A percentile compares a stretch with the other conserved stretches of the same genome.
Conservation (phyloP, 2,888 invertebrate species). For the Trachelus troglodyta region DNA sequence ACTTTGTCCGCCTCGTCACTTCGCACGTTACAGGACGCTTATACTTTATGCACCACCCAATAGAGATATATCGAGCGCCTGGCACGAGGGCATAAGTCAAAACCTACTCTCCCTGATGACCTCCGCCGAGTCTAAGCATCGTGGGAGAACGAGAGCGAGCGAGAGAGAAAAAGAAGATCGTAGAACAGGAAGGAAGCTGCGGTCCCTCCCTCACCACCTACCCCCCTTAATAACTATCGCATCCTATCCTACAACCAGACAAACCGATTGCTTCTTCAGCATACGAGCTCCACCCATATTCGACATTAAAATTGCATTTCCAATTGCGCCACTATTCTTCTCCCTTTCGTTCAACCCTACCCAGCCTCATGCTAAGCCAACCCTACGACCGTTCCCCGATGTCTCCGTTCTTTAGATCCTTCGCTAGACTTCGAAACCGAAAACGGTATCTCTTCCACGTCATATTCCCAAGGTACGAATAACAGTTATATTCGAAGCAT, state of each 20-base stretch:
- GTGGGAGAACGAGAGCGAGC: conserved; percentile 5
- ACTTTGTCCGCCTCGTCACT: neutral
- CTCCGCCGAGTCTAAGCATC: conserved; percentile 11
- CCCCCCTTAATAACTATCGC: neutral
- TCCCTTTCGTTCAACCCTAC: neutral
- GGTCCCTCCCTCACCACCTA: conserved; percentile 17
- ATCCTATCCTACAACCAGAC: neutral
- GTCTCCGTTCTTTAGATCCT: neutral
- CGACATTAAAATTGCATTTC: conserved; percentile 52
- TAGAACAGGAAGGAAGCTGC: neutral
- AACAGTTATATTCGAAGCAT: neutral
- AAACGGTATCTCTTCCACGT: neutral
- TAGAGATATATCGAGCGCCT: conserved; percentile 56
- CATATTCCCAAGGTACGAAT: neutral
- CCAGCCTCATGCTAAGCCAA: too few species aligned
- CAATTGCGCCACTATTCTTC: conserved; percentile 39
- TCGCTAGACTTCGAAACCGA: neutral
- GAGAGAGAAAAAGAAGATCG: conserved; percentile 4
- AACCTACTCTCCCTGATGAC: conserved; percentile 64
- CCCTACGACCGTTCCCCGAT: neutral
- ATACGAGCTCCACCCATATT: conserved; percentile 23
- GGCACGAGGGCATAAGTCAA: conserved; percentile 60
- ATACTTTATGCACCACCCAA: conserved; percentile 59
- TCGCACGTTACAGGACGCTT: conserved; percentile 23
- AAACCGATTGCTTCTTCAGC: neutral